These are phyloP conservation scores for Drosophila gunungcola DNA, from an alignment of 1,140 invertebrate species.

Conservation along the genomic window DNA sequence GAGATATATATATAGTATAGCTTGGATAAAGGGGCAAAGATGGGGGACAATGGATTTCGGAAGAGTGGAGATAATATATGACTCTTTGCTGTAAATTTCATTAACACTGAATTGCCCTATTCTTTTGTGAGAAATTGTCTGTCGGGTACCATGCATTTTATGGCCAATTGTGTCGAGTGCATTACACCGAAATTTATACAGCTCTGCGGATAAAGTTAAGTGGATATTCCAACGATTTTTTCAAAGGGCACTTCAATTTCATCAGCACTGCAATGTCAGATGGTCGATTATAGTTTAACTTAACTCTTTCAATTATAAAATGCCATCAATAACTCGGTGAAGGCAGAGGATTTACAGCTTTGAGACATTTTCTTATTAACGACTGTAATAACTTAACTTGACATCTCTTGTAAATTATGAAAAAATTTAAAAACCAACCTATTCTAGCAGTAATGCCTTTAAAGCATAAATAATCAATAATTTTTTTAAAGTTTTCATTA, in stretches of 20 bases:
- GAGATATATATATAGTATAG: slow-evolving; percentile 3
- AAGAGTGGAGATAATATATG: slow-evolving; percentile 45
- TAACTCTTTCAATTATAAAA: slow-evolving; percentile 2
- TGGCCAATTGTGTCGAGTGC: slow-evolving; percentile 57
- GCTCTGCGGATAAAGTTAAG: slow-evolving; percentile 32
- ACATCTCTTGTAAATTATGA: too few species aligned
- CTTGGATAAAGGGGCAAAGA: too few species aligned
- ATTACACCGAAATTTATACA: slow-evolving; percentile 55
- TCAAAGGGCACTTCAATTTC: slow-evolving; percentile 22
- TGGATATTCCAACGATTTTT: slow-evolving; percentile 23
- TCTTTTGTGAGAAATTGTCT: slow-evolving; percentile 51
- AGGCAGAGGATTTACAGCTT: background rate
- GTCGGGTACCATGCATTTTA: slow-evolving; percentile 31
- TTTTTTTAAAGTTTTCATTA: too few species aligned
- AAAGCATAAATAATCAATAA: too few species aligned
- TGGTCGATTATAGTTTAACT: slow-evolving; percentile 15
- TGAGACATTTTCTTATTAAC: background rate
- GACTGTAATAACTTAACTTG: background rate
- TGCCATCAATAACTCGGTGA: background rate
- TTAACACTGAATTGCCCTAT: slow-evolving; percentile 52
- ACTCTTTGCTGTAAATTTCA: slow-evolving; percentile 54
- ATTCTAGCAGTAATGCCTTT: too few species aligned
- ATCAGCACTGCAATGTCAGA: slow-evolving; percentile 28
- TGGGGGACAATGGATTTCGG: slow-evolving; percentile 2
- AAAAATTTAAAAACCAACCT: too few species aligned